phyloP scores from a whole-genome alignment of 2,797 vertebrate species.

The Anguilla marmorata region DNA sequence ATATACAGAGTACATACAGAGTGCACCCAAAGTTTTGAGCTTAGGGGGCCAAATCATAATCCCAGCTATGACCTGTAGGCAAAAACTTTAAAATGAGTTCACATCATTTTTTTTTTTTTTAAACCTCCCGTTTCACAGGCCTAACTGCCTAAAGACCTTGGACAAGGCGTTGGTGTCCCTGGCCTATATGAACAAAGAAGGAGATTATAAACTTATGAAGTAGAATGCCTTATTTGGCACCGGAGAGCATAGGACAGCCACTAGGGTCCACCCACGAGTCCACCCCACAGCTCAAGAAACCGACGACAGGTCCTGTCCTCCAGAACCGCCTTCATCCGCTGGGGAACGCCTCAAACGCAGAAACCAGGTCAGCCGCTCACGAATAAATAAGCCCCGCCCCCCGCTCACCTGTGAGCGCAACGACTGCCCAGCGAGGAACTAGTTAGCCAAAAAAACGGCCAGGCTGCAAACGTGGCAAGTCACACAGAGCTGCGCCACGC shows the following conservation, averaged over 20 bases:
- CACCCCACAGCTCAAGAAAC: not conserved
- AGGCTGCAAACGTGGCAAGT: not conserved
- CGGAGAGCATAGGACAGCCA: constrained; percentile 48
- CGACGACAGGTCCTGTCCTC: not conserved
- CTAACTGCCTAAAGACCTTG: not conserved
- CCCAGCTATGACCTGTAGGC: not conserved
- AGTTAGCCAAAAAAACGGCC: not conserved
- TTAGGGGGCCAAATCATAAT: not conserved
- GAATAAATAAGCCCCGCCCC: too few species aligned
- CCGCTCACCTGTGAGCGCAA: too few species aligned
- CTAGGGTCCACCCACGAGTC: not conserved
- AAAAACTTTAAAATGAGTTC: not conserved
- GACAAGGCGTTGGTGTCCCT: not conserved
- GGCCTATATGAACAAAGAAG: not conserved
- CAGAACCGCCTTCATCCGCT: too few species aligned
- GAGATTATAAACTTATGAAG: constrained; percentile 34
- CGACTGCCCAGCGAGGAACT: too few species aligned
- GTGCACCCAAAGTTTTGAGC: not conserved
- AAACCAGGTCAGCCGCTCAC: too few species aligned
- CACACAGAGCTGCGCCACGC: not conserved
- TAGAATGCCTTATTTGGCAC: constrained; percentile 5
- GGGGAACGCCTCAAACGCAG: too few species aligned
- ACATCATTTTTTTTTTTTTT: not conserved
- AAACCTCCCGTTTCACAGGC: not conserved
- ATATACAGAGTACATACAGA: not conserved